Conservation (phyloP, 2,113 vertebrate genomes). For the Sorex araneus region DNA sequence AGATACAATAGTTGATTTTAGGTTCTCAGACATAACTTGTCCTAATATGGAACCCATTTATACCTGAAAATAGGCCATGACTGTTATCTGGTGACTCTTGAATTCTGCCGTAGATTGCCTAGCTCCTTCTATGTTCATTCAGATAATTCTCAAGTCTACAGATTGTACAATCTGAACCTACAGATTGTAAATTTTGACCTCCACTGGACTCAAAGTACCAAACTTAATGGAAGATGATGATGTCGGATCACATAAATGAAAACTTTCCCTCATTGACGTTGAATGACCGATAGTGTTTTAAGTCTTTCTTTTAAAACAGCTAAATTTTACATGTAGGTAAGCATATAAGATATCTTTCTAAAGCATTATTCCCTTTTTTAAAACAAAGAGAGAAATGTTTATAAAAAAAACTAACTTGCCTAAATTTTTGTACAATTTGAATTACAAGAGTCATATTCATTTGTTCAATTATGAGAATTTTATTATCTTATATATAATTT, state of each 20-base stretch:
- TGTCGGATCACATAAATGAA: background rate
- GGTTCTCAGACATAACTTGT: background rate
- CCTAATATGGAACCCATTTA: too few relatives aligned
- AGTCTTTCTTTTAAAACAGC: conserved; percentile 21
- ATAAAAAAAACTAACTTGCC: background rate
- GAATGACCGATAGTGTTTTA: background rate
- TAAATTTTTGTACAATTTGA: background rate
- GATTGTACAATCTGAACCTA: background rate
- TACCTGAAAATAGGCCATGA: background rate
- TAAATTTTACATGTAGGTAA: background rate
- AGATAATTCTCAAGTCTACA: background rate
- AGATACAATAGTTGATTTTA: background rate
- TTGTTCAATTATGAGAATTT: background rate
- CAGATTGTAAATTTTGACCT: background rate
- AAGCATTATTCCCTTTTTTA: background rate
- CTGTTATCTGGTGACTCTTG: background rate
- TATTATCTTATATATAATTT: background rate
- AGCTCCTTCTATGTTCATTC: background rate
- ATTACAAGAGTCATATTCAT: background rate
- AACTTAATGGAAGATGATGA: background rate
- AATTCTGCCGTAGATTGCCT: background rate
- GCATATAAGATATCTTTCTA: background rate
- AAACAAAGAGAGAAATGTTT: background rate
- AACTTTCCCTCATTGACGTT: background rate
- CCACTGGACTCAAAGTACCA: background rate